phyloP scores from a whole-genome alignment of 2,888 invertebrate species.

The Zele albiditarsus region DNA sequence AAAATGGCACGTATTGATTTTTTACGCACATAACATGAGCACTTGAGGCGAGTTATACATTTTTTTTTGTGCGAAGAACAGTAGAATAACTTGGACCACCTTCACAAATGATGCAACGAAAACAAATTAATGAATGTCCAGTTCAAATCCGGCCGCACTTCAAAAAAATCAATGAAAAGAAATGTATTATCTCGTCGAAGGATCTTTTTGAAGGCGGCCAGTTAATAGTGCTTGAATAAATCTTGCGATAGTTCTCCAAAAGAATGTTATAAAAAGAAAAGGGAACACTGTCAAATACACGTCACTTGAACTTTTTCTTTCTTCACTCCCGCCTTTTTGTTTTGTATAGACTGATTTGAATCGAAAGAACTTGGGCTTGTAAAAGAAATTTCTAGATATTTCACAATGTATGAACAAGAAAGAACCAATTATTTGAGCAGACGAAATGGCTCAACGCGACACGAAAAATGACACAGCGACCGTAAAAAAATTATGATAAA shows the following conservation, averaged over 20 bases:
- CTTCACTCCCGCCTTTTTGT: constrained; percentile 3
- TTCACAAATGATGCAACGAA: constrained; percentile 49
- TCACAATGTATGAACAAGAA: background rate
- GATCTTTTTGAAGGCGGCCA: constrained; percentile 61
- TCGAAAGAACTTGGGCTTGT: background rate
- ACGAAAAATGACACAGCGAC: background rate
- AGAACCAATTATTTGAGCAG: background rate
- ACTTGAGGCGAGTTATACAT: background rate
- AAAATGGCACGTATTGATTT: background rate
- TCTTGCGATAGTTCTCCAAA: background rate
- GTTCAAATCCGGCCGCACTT: constrained; percentile 64
- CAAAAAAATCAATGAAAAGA: constrained; percentile 48
- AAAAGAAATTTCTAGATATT: background rate
- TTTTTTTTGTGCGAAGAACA: constrained; percentile 19
- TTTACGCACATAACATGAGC: background rate
- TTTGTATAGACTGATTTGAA: background rate
- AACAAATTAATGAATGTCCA: constrained; percentile 56
- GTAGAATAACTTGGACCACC: constrained; percentile 57
- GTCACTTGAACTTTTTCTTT: background rate
- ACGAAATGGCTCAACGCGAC: background rate
- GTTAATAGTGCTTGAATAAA: background rate
- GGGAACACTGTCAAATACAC: constrained; percentile 48
- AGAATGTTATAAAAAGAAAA: background rate
- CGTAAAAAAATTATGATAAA: background rate
- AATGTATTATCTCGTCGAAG: background rate